Conservation (phyloP, 1,140 invertebrate genomes). For the Drosophila baimaii region DNA sequence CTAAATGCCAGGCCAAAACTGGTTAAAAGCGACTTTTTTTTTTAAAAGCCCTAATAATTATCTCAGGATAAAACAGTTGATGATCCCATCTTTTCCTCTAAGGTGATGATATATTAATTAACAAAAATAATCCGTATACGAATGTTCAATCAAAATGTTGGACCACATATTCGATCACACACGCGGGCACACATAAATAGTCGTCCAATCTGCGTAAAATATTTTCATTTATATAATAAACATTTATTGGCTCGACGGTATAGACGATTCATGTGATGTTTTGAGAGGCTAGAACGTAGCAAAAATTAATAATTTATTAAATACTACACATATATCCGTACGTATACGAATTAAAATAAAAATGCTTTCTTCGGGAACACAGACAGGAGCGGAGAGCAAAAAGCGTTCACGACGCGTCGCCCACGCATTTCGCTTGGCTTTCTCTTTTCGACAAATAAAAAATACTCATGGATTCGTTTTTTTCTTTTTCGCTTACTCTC, state of each 20-base stretch:
- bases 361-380: conserved; percentile 39
- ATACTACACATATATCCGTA: conserved; percentile 52
- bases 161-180: conserved; percentile 13
- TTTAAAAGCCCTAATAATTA: conserved; percentile 23
- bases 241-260: conserved; percentile 54
- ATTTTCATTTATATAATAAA: conserved; percentile 61
- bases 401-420: conserved; percentile 8
- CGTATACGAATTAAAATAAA: conserved; percentile 38
- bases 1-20: conserved; percentile 12
- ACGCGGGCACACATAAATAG: not conserved
- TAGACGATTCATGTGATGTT: conserved; percentile 74
- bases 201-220: conserved; percentile 46
- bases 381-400: conserved; percentile 17
- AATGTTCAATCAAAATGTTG: conserved; percentile 34
- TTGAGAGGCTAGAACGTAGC: conserved; percentile 51
- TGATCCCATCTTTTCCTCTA: conserved; percentile 15
- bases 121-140: conserved; percentile 16
- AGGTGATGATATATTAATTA: conserved; percentile 37
- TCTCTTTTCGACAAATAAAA: conserved; percentile 29
- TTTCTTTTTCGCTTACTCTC: not conserved
- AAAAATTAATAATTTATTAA: conserved; percentile 81
- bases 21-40: conserved; percentile 24
- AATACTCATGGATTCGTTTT: not conserved
- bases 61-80: not conserved
- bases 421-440: conserved; percentile 41